Base-by-base conservation (phyloP, 2,113 vertebrate genomes). In the Illadopsis cleaveri region DNA sequence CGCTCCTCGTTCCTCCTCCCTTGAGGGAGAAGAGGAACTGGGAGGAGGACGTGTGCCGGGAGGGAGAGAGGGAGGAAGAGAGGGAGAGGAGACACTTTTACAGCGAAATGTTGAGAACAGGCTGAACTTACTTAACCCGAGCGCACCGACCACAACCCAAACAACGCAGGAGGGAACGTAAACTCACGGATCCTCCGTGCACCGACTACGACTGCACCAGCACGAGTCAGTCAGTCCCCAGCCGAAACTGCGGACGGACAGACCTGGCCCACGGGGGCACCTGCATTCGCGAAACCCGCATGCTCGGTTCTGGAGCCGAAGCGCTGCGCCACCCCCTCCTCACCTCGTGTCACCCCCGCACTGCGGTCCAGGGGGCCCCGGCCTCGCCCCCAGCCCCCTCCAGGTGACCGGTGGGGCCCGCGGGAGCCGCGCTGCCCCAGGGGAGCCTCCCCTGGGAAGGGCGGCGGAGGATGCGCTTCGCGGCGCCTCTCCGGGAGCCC, bases 191-290 rank as follows among this genome's bases (percentile, higher is more conserved):
- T 31, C n/a, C 40, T 5, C 44, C 33, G 11, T 1, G 35, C 21
- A 15, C 15, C 68, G 20, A 17, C 69, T 35, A 6, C 38, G 19
- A 1, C 60, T 4, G 5, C 70, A 20, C 7, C 21, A 8, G 25
- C 48, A 24, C 16, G 3, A 9, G 16, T 17, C 44, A 14, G 23
- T 1, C 48, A 3, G 40, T 0, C 20, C 10, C 50, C 48, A 10
- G 31, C 23, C n/a, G 4, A 20, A 35, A 4, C 72, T 5, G 24
- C 68, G 18, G 51, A n/a, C 58, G 5, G 40, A 11, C 37, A 38
- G 3, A 15, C 9, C 45, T 2, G 21, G 30, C 44, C 54, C 8
- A 3, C 6, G 53, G 58, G 17, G 23, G 2, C 1, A 6, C 12
- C 28, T 1, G 54, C 8, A 28, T n/a, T 11, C 2, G 35, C 40